Percentiles rank a stretch among this genome's conserved stretches.
Evolutionary conservation across 1,140 invertebrate species (phyloP).

Genomic region (Ooceraea biroi): DNA sequence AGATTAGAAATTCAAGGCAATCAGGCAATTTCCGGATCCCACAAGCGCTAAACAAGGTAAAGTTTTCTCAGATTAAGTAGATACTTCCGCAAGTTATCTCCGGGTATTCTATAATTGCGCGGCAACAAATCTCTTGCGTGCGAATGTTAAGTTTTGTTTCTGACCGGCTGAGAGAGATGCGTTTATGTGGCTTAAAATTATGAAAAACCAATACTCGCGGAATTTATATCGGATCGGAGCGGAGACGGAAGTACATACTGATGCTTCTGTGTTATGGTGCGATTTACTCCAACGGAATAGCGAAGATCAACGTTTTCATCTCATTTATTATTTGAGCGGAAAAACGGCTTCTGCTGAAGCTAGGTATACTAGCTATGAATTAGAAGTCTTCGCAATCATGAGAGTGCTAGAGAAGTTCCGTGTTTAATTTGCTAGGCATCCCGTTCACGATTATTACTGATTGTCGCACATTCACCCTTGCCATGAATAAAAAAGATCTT

Average conservation of each 20-base stretch:
- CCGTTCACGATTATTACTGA: conserved; percentile 61
- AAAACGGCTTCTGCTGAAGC: conserved; percentile 12
- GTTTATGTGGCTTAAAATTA: conserved; percentile 62
- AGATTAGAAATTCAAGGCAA: no score
- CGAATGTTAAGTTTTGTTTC: background rate
- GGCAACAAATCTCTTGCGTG: background rate
- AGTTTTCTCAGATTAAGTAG: background rate
- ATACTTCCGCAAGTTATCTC: conserved; percentile 10
- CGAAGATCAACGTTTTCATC: conserved; percentile 44
- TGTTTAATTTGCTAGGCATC: no score
- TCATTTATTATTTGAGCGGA: conserved; percentile 14
- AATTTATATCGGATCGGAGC: conserved; percentile 72
- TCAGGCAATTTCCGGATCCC: background rate
- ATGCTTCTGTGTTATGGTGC: conserved; percentile 77
- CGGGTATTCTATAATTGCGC: background rate
- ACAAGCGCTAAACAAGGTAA: background rate
- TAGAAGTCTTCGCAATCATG: conserved; percentile 15
- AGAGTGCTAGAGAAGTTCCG: no score
- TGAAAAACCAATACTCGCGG: no score
- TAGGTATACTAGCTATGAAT: conserved; percentile 8
- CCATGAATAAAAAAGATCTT: conserved; percentile 32
- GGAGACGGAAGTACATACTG: conserved; percentile 67
- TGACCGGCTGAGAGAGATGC: background rate
- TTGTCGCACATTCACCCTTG: conserved; percentile 8
- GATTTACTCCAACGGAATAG: conserved; percentile 75